phyloP scores from a whole-genome alignment of 1,140 invertebrate genomes.

The Hyposmocoma kahamanoa region DNA sequence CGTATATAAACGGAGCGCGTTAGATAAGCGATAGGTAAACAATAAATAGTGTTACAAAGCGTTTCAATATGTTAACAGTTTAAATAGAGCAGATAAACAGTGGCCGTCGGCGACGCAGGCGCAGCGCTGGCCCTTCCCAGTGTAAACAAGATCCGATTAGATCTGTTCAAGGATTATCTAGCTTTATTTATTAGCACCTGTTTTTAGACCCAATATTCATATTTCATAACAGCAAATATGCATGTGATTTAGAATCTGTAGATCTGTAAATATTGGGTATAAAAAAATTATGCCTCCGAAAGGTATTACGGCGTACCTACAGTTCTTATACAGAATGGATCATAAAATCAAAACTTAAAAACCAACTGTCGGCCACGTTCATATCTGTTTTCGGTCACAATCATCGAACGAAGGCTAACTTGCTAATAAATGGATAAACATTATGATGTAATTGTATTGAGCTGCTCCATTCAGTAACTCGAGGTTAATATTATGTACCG shows the following conservation, averaged over 20 bases:
- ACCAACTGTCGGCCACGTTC: conserved; percentile 32
- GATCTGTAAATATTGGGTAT: no score
- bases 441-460: conserved; percentile 20
- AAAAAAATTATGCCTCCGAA: no score
- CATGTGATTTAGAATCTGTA: no score
- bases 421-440: conserved; percentile 25
- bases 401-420: conserved; percentile 36
- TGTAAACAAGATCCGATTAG: conserved; percentile 66
- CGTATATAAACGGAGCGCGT: conserved; percentile 39
- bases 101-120: conserved; percentile 5
- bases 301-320: no score
- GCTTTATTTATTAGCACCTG: conserved; percentile 56
- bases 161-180: conserved; percentile 45
- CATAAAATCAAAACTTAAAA: conserved; percentile 15
- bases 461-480: conserved; percentile 25
- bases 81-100: conserved; percentile 39
- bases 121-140: conserved; percentile 29
- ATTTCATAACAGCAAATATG: conserved; percentile 16
- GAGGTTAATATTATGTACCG: no score
- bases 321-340: not conserved
- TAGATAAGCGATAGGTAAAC: conserved; percentile 56
- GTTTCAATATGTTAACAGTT: conserved; percentile 51
- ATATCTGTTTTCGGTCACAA: conserved; percentile 37
- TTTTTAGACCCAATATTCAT: conserved; percentile 20
- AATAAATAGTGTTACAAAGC: conserved; percentile 55